Evolutionary conservation across 2,113 vertebrate genomes (phyloP).

Genomic region (Bubalus kerabau): DNA sequence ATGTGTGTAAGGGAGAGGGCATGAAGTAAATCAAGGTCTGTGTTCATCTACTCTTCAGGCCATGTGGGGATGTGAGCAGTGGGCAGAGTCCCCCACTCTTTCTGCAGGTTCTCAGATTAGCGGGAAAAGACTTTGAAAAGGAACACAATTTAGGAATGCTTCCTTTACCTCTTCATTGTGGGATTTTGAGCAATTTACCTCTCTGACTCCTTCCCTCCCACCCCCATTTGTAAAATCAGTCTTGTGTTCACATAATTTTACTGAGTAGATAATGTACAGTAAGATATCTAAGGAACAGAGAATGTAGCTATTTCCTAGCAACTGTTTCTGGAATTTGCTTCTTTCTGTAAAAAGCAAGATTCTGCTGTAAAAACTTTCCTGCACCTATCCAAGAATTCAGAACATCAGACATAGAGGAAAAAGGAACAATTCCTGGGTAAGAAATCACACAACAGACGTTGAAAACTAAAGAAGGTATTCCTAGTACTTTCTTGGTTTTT

Average conservation of each 20-base stretch:
- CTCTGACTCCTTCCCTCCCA: neutral
- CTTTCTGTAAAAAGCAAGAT: neutral
- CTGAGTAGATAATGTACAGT: neutral
- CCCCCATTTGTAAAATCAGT: neutral
- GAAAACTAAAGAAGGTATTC: neutral
- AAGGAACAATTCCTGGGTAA: neutral
- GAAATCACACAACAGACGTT: neutral
- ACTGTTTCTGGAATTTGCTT: neutral
- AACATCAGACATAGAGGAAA: neutral
- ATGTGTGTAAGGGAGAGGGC: neutral
- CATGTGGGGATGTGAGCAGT: fast-evolving
- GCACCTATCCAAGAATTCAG: neutral
- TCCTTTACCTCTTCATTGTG: neutral
- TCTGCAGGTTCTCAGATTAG: neutral
- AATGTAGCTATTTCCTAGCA: neutral
- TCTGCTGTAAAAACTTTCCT: neutral
- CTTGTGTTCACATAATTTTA: neutral
- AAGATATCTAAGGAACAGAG: neutral
- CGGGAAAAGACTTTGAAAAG: neutral
- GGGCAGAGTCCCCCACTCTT: neutral
- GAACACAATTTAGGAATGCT: neutral
- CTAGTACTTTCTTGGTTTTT: neutral
- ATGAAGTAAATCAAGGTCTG: neutral
- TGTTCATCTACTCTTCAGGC: neutral
- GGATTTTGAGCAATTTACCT: neutral